Conservation (phyloP, 2,888 invertebrate species). For the Campoletis raptor region DNA sequence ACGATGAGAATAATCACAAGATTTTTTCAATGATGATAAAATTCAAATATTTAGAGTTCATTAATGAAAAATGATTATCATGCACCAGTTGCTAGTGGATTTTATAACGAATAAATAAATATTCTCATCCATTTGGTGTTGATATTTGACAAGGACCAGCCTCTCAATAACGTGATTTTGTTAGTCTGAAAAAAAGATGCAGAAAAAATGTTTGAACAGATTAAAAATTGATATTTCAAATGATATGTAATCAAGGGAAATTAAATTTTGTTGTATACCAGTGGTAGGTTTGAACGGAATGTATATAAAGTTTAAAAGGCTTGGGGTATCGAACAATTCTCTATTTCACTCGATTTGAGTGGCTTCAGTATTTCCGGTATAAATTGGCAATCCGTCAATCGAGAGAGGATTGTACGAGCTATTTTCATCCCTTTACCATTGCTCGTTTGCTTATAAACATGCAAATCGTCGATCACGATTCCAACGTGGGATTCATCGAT, state of each 20-base stretch:
- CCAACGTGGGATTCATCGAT: constrained; percentile 52
- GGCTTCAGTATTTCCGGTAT: constrained; percentile 69
- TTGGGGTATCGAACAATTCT: constrained; percentile 48
- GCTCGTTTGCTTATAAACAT: constrained; percentile 78
- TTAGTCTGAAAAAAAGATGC: background rate
- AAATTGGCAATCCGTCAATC: constrained; percentile 76
- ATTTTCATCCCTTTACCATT: constrained; percentile 68
- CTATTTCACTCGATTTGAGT: constrained; percentile 73
- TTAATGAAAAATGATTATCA: too few relatives aligned
- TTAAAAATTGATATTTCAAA: background rate
- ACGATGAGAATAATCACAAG: background rate
- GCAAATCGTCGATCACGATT: constrained; percentile 74
- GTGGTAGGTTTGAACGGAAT: background rate
- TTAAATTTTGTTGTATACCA: background rate
- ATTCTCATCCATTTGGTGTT: background rate
- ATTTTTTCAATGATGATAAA: background rate
- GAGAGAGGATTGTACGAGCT: constrained; percentile 71
- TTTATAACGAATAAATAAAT: background rate
- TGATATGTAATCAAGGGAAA: background rate
- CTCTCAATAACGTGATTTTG: background rate
- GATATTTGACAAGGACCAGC: background rate
- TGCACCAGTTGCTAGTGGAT: background rate
- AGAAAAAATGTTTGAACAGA: background rate
- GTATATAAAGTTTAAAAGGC: constrained; percentile 1
- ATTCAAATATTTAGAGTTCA: background rate